Evolutionary conservation across 2,888 invertebrate genomes (phyloP), one percentile per base, ranked within the genome.

Genomic region (Drosophila aldrichi): DNA sequence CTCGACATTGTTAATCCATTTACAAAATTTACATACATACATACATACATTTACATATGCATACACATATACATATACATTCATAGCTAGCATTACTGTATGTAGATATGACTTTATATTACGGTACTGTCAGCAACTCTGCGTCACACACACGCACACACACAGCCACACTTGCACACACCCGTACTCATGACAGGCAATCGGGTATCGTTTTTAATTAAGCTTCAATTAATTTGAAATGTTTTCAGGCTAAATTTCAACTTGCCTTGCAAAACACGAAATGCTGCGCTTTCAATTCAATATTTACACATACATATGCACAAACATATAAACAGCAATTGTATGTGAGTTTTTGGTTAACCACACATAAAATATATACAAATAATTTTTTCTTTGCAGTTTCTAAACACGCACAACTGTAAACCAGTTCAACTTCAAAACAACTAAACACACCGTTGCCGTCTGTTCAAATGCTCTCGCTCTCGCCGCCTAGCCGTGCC

Each of bases 351-450:
- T 36, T 56, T 43, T 22, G 48, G 59, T 41, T 34, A 56, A 76
- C 29, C 65, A 70, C 77, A 46, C 62, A 75, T 43, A 41, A 59
- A 55, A 22, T 25, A 34, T n/a, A 29, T 29, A 54, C 14, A 65
- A 62, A 66, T 54, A 60, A 60, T 52, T 61, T 58, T 58, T 63
- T 54, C n/a, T 59, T 56, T 64, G 58, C 34, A 55, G 43, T 80
- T 70, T 67, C 77, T 55, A 83, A 79, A 58, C 88, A 83, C 88
- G 79, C 86, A 81, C 78, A 89, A 87, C 90, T 84, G 88, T 74
- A 90, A 87, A 89, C 88, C 89, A 84, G 90, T 90, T 84, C 81
- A 81, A 87, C 90, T 90, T 89, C 90, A 90, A 89, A 87, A 84
- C 84, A 90, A 90, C 89, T 83, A 81, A 81, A 75, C 68, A 64